A percentile compares a stretch with the other conserved stretches of the same genome.
These are phyloP conservation scores for Metopolophium dirhodum DNA, from an alignment of 1,140 invertebrate species.

Conservation along the genomic window DNA sequence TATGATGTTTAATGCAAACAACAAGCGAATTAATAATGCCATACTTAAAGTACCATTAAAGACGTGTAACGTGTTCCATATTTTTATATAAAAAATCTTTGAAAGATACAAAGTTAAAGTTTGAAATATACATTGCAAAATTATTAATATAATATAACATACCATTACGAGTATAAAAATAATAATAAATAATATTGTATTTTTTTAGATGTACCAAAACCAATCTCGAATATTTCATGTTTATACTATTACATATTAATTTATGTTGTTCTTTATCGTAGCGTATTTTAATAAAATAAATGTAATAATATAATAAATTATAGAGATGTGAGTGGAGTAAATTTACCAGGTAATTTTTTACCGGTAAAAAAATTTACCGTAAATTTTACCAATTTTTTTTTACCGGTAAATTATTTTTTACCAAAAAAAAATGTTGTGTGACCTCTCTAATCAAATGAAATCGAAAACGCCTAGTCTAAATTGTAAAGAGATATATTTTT, in stretches of 20 bases:
- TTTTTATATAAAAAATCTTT: not conserved
- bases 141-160: not conserved
- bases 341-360: too few relatives aligned
- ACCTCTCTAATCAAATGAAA: too few relatives aligned
- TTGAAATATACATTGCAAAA: not conserved
- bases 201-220: not conserved
- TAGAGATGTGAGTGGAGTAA: too few relatives aligned
- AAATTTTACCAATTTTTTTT: too few relatives aligned
- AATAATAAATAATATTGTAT: too few relatives aligned
- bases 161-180: not conserved
- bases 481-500: too few relatives aligned
- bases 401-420: too few relatives aligned
- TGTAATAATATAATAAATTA: not conserved
- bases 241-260: not conserved
- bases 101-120: not conserved
- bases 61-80: not conserved
- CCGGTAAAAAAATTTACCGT: too few relatives aligned
- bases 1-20: not conserved
- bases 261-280: not conserved
- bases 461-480: too few relatives aligned
- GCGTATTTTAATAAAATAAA: not conserved
- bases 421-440: too few relatives aligned
- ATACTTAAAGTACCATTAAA: not conserved
- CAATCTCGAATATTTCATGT: not conserved
- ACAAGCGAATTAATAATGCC: not conserved